These are phyloP conservation scores for Sycon ciliatum DNA, from an alignment of 37 sponge, comb jelly and placozoan genomes.

Conservation along the genomic window DNA sequence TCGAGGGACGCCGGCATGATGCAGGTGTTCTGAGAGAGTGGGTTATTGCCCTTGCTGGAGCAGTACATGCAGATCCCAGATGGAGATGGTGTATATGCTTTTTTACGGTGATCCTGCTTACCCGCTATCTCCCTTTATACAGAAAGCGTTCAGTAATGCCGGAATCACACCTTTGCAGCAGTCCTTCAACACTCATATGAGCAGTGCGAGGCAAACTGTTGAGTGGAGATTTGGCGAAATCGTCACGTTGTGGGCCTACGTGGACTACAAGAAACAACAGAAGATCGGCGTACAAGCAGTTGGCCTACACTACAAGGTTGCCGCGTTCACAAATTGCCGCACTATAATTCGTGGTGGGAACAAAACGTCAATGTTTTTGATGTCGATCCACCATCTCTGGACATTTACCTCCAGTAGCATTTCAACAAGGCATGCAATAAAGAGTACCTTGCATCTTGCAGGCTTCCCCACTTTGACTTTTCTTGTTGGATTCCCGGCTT, in stretches of 20 bases:
- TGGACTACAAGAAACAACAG: not conserved
- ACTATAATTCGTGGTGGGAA: too few relatives aligned
- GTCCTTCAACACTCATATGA: not conserved
- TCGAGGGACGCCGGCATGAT: slow-evolving; percentile 17
- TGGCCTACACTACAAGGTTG: not conserved
- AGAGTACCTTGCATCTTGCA: too few relatives aligned
- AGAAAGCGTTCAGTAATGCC: not conserved
- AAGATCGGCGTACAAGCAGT: not conserved
- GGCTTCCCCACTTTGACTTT: too few relatives aligned
- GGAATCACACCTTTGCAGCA: not conserved
- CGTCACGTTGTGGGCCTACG: not conserved
- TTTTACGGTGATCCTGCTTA: not conserved
- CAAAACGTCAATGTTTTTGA: too few relatives aligned
- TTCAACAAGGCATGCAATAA: too few relatives aligned
- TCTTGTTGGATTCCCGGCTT: too few relatives aligned
- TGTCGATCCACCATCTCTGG: too few relatives aligned
- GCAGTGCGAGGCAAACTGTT: not conserved
- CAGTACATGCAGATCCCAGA: too few relatives aligned
- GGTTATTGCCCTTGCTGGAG: too few relatives aligned
- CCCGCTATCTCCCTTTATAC: not conserved
- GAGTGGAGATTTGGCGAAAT: not conserved
- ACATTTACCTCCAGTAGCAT: too few relatives aligned
- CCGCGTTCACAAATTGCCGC: too few relatives aligned
- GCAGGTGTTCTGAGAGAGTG: slow-evolving; percentile 1
- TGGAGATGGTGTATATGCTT: too few relatives aligned